A percentile compares a stretch with the other conserved stretches of the same genome.
These are phyloP conservation scores for Tethya wilhelma DNA, from an alignment of 37 sponge, comb jelly and placozoan genomes.

Conservation along the genomic window DNA sequence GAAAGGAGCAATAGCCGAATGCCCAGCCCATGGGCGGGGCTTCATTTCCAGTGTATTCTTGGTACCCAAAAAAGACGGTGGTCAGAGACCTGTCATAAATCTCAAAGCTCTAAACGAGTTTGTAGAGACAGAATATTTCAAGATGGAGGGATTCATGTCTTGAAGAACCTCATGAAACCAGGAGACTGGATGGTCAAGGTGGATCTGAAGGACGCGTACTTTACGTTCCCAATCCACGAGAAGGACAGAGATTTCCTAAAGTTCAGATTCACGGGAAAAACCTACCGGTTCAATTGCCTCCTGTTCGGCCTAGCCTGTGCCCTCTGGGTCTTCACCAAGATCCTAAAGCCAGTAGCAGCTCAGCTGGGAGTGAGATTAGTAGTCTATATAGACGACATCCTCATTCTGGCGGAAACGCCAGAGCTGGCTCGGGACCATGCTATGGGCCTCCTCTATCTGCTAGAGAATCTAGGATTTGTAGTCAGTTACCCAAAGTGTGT, in stretches of 20 bases:
- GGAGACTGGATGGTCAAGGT: conserved; percentile 35
- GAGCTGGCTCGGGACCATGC: conserved; percentile 1
- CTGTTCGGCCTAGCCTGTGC: conserved; percentile 49
- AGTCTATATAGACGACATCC: conserved; percentile 53
- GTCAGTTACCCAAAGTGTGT: conserved; percentile 8
- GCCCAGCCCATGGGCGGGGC: background rate
- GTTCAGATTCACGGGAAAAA: background rate
- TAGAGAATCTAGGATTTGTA: conserved; percentile 39
- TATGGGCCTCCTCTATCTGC: background rate
- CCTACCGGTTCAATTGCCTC: conserved; percentile 46
- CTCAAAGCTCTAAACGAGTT: conserved; percentile 15
- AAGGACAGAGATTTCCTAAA: conserved; percentile 17
- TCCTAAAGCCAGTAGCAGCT: conserved; percentile 25
- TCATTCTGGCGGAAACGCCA: conserved; percentile 34
- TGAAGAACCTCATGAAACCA: conserved; percentile 26
- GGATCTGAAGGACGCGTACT: conserved; percentile 60
- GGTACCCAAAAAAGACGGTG: conserved; percentile 23
- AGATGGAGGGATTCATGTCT: conserved; percentile 26
- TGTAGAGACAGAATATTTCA: conserved; percentile 24
- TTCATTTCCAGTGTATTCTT: conserved; percentile 25
- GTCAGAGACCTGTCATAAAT: conserved; percentile 37
- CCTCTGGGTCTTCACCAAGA: conserved; percentile 48
- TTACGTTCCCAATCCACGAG: conserved; percentile 3
- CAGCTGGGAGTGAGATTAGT: conserved; percentile 23
- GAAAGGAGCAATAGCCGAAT: background rate